Evolutionary conservation across 2,113 vertebrate species (phyloP).

Genomic region (Chamaea fasciata): DNA sequence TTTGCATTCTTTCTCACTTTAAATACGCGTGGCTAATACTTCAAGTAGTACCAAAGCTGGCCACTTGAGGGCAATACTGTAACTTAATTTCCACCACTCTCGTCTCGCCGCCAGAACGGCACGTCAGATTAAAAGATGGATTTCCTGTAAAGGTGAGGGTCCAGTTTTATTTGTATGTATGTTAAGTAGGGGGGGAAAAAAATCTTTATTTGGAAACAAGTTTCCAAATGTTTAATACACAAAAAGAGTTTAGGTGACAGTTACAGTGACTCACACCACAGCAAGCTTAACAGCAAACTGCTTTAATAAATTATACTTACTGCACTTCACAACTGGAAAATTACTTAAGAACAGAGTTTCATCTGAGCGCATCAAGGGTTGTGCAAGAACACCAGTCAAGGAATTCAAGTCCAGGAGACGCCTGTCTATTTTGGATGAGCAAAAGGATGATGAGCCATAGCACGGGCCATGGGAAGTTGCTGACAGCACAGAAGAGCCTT

Average conservation of each 20-base stretch:
- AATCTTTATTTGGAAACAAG: not conserved
- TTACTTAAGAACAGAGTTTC: not conserved
- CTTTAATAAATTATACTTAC: not conserved
- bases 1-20: not conserved
- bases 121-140: not conserved
- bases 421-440: not conserved
- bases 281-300: not conserved
- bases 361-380: not conserved
- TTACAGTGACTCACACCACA: not conserved
- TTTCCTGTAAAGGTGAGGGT: not conserved
- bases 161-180: not conserved
- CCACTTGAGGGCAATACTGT: conserved; percentile 67
- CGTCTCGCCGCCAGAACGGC: not conserved
- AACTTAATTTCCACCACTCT: not conserved
- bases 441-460: not conserved
- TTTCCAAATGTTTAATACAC: not conserved
- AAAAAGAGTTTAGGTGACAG: not conserved
- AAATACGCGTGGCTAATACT: not conserved
- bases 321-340: not conserved
- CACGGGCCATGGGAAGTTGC: not conserved
- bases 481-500: not conserved
- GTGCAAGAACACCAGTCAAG: not conserved
- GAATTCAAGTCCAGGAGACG: not conserved
- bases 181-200: not conserved
- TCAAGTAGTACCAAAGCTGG: not conserved